A percentile compares a stretch with the other conserved stretches of the same genome.
phyloP scores from a whole-genome alignment of 2,888 invertebrate genomes.

The Philereme vetulata region DNA sequence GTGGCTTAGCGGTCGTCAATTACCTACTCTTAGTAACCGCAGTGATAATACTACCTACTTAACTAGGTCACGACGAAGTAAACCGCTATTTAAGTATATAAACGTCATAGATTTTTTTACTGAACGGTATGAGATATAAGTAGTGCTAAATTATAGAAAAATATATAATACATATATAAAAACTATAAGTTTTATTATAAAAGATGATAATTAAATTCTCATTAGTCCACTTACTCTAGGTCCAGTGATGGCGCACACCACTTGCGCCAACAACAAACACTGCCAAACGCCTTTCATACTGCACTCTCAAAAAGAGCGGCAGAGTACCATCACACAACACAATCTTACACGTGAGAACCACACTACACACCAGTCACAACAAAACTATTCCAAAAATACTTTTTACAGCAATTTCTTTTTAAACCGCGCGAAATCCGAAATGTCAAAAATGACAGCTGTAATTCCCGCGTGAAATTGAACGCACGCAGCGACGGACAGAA shows the following conservation, averaged over 20 bases:
- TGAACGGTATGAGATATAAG: too few species aligned
- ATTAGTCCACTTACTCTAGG: slow-evolving; percentile 75
- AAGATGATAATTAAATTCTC: too few species aligned
- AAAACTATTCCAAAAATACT: slow-evolving; percentile 32
- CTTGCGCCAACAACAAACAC: slow-evolving; percentile 76
- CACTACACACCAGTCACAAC: slow-evolving; percentile 52
- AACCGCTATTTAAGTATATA: too few species aligned
- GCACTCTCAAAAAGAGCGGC: slow-evolving; percentile 74
- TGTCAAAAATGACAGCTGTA: slow-evolving; percentile 46
- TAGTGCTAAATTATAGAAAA: too few species aligned
- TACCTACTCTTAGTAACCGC: too few species aligned
- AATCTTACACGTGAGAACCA: slow-evolving; percentile 51
- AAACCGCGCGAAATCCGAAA: slow-evolving; percentile 45
- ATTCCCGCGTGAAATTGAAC: slow-evolving; percentile 56
- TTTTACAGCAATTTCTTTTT: neutral
- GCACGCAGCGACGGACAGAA: slow-evolving; percentile 63
- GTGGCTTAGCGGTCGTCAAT: too few species aligned
- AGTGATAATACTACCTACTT: too few species aligned
- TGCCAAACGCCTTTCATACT: slow-evolving; percentile 76
- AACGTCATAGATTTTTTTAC: too few species aligned
- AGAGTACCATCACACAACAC: slow-evolving; percentile 79
- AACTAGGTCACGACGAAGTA: too few species aligned
- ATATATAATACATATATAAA: too few species aligned
- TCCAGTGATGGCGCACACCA: slow-evolving; percentile 78
- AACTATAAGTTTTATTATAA: too few species aligned